Evolutionary conservation across 2,113 vertebrate genomes (phyloP).

Genomic region (Calyptomena viridis): DNA sequence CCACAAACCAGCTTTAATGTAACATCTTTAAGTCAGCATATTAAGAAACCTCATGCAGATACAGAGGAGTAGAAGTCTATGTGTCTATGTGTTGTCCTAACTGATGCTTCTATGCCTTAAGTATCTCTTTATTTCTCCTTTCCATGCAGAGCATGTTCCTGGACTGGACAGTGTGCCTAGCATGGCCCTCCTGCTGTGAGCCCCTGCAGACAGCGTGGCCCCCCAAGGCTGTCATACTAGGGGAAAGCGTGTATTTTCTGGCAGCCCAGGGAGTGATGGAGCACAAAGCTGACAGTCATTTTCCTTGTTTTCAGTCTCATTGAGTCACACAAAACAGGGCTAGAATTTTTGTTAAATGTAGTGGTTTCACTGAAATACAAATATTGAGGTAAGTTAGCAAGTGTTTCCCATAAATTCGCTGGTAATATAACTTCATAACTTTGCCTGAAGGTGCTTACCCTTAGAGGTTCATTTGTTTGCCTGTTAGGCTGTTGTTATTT

Average conservation of each 20-base stretch:
- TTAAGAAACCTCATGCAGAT: not conserved
- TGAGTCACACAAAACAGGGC: rapidly evolving
- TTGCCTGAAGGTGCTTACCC: not conserved
- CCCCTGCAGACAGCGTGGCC: not conserved
- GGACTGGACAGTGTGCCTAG: not conserved
- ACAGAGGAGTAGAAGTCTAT: rapidly evolving
- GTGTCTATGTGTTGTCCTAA: not conserved
- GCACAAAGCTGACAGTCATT: not conserved
- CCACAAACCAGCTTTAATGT: not conserved
- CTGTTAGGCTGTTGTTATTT: not conserved
- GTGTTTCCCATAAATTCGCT: not conserved
- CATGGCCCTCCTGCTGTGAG: rapidly evolving
- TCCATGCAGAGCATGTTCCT: rapidly evolving
- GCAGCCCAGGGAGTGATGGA: not conserved
- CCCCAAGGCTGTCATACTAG: rapidly evolving
- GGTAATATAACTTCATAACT: not conserved
- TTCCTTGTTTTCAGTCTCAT: rapidly evolving
- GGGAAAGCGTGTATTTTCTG: not conserved
- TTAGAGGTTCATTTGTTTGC: not conserved
- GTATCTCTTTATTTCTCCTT: not conserved
- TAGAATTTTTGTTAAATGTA: not conserved
- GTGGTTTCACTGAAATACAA: not conserved
- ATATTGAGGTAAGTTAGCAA: not conserved
- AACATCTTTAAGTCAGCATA: not conserved
- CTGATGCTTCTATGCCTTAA: rapidly evolving